Conservation (phyloP, 2,888 invertebrate genomes). For the Pandemis cinnamomeana region DNA sequence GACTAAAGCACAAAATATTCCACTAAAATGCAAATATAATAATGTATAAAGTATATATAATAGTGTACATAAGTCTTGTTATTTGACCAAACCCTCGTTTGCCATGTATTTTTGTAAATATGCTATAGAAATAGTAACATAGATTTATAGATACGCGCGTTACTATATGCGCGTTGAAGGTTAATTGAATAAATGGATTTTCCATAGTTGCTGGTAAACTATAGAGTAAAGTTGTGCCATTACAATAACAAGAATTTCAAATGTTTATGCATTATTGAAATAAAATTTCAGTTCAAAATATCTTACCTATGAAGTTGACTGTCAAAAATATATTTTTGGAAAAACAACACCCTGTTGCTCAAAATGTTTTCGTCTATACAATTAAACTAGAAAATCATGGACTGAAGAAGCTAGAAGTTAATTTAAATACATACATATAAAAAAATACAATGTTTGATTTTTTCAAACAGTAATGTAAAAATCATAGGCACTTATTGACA, state of each 20-base stretch:
- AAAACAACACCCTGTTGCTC: too few species aligned
- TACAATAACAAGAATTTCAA: slow-evolving; percentile 23
- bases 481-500: too few species aligned
- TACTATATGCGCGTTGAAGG: slow-evolving; percentile 34
- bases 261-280: background rate
- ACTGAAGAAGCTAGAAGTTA: too few species aligned
- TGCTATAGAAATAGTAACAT: slow-evolving; percentile 52
- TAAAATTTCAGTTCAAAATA: too few species aligned
- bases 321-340: background rate
- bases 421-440: too few species aligned
- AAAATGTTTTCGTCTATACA: too few species aligned
- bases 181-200: slow-evolving; percentile 25
- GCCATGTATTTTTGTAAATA: slow-evolving; percentile 74
- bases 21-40: slow-evolving; percentile 59
- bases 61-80: slow-evolving; percentile 48
- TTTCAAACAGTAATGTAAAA: too few species aligned
- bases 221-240: slow-evolving; percentile 39
- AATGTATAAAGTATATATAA: slow-evolving; percentile 47
- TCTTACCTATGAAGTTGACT: slow-evolving; percentile 5
- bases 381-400: too few species aligned
- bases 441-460: too few species aligned
- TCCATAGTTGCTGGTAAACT: slow-evolving; percentile 26
- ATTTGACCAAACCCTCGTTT: slow-evolving; percentile 75
- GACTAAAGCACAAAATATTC: slow-evolving; percentile 58
- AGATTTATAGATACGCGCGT: slow-evolving; percentile 42